phyloP scores from a whole-genome alignment of 2,797 vertebrate species.

The Pseudomugil gertrudae region DNA sequence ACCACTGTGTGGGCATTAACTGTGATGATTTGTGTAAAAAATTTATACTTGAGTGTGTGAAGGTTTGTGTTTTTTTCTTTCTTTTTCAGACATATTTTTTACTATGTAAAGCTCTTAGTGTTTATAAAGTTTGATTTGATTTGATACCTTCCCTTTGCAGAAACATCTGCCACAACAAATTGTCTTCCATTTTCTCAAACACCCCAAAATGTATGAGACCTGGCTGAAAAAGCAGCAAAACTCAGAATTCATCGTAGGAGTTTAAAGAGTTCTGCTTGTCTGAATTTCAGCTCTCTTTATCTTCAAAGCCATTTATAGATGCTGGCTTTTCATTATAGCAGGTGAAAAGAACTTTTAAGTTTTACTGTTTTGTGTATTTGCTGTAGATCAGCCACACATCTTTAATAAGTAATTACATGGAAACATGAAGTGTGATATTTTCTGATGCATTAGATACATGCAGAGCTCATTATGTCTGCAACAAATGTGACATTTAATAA shows the following conservation, averaged over 20 bases:
- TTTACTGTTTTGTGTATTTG: neutral
- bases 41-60: too few relatives aligned
- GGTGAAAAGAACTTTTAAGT: neutral
- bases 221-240: slow-evolving; percentile 9
- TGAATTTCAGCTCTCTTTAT: slow-evolving; percentile 6
- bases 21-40: too few relatives aligned
- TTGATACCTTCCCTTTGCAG: slow-evolving; percentile 12
- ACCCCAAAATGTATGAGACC: slow-evolving; percentile 14
- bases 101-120: too few relatives aligned
- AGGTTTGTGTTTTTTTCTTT: too few relatives aligned
- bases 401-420: slow-evolving; percentile 5
- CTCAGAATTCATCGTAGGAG: slow-evolving; percentile 15
- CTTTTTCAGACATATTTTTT: too few relatives aligned
- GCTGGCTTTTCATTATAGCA: neutral
- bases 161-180: slow-evolving; percentile 44
- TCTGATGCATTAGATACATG: neutral
- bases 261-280: slow-evolving; percentile 13
- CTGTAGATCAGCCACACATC: neutral
- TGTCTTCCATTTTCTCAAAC: slow-evolving; percentile 42
- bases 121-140: too few relatives aligned
- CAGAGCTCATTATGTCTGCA: slow-evolving; percentile 4
- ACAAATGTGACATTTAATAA: neutral
- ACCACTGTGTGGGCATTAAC: too few relatives aligned
- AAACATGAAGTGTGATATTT: slow-evolving; percentile 1
- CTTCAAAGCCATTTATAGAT: neutral